Evolutionary conservation across 2,888 invertebrate genomes (phyloP).

Genomic region (Galeopsomyia nigrocyanea): DNA sequence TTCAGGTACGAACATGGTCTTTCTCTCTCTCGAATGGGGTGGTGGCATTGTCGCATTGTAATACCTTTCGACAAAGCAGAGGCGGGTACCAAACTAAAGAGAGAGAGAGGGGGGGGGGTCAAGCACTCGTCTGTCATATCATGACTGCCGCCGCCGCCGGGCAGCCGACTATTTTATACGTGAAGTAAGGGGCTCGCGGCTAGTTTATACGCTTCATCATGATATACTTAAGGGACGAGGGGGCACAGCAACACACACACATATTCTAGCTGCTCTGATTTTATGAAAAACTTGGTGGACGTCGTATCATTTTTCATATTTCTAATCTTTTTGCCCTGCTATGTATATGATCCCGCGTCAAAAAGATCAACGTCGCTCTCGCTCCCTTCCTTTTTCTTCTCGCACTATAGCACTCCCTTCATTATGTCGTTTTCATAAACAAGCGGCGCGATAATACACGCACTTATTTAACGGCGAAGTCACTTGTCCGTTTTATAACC

Average conservation of each 20-base stretch:
- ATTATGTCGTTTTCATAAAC: slow-evolving; percentile 44
- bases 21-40: slow-evolving; percentile 24
- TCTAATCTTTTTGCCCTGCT: slow-evolving; percentile 34
- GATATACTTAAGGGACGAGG: slow-evolving; percentile 52
- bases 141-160: slow-evolving; percentile 47
- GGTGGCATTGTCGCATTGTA: neutral
- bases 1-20: slow-evolving; percentile 12
- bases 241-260: slow-evolving; percentile 26
- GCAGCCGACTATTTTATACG: slow-evolving; percentile 30
- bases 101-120: slow-evolving; percentile 13
- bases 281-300: slow-evolving; percentile 39
- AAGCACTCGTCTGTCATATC: slow-evolving; percentile 51
- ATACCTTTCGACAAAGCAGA: slow-evolving; percentile 10
- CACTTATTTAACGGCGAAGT: slow-evolving; percentile 5
- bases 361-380: slow-evolving; percentile 33
- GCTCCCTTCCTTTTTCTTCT: neutral
- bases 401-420: slow-evolving; percentile 17
- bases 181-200: slow-evolving; percentile 32
- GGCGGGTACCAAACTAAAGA: neutral
- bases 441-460: slow-evolving; percentile 24
- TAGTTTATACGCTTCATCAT: slow-evolving; percentile 57
- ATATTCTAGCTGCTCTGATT: slow-evolving; percentile 25
- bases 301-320: slow-evolving; percentile 48
- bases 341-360: neutral
- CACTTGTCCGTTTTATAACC: slow-evolving; percentile 1